A percentile compares a stretch with the other conserved stretches of the same genome.
Conservation (phyloP, 2,888 invertebrate genomes). For the Litoditis marina region DNA sequence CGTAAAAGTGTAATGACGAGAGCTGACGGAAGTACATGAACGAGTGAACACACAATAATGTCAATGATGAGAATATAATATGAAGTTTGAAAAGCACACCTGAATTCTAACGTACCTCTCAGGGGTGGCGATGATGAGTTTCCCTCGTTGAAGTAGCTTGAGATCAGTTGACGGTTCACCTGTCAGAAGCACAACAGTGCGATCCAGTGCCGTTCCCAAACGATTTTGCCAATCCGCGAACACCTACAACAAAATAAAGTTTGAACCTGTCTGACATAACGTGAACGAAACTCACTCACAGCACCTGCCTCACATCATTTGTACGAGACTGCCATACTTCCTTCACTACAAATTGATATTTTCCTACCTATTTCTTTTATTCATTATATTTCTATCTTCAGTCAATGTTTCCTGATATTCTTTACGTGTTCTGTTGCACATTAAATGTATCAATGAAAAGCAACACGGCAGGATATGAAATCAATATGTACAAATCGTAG, state of each 20-base stretch:
- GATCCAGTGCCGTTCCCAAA: conserved; percentile 74
- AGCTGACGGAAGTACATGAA: too few relatives aligned
- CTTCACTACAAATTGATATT: too few relatives aligned
- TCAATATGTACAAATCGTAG: neutral
- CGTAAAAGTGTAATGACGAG: too few relatives aligned
- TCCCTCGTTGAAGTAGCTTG: conserved; percentile 74
- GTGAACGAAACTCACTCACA: neutral
- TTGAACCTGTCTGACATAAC: neutral
- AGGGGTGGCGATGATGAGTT: conserved; percentile 85
- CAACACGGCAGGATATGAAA: neutral
- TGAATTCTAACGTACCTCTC: conserved; percentile 33
- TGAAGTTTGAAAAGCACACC: too few relatives aligned
- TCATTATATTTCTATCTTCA: neutral
- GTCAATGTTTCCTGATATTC: too few relatives aligned
- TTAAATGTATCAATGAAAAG: neutral
- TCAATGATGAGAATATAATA: too few relatives aligned
- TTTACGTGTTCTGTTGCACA: too few relatives aligned
- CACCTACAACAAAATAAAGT: conserved; percentile 62
- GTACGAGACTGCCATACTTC: too few relatives aligned
- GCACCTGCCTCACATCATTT: neutral
- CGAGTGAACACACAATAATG: too few relatives aligned
- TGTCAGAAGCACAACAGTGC: conserved; percentile 80
- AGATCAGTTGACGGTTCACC: conserved; percentile 96
- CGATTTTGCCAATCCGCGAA: conserved; percentile 82
- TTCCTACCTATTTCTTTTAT: neutral